Percentiles rank a stretch among this genome's conserved stretches.
These are phyloP conservation scores for Artibeus jamaicensis DNA, from an alignment of 2,797 vertebrate species.

Conservation along the genomic window DNA sequence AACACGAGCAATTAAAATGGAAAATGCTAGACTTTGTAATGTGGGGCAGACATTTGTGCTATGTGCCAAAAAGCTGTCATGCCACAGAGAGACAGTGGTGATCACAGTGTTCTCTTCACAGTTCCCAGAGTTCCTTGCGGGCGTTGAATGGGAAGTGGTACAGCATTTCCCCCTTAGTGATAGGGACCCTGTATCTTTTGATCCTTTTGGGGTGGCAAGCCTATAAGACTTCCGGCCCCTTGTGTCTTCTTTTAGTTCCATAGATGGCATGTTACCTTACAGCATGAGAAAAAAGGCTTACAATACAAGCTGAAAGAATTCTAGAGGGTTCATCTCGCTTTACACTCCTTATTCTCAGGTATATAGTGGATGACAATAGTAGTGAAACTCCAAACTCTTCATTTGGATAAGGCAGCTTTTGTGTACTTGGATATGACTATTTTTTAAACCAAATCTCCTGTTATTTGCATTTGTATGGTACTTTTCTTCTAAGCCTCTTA, in stretches of 20 bases:
- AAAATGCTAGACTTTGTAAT: not conserved
- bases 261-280: not conserved
- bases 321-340: not conserved
- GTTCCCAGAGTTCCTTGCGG: not conserved
- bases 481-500: conserved; percentile 56
- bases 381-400: conserved; percentile 31
- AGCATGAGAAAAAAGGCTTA: conserved; percentile 32
- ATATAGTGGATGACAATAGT: not conserved
- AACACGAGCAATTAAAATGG: not conserved
- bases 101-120: not conserved
- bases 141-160: not conserved
- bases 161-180: not conserved
- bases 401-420: conserved; percentile 28
- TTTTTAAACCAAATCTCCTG: conserved; percentile 37
- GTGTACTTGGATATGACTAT: conserved; percentile 26
- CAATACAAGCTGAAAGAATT: conserved; percentile 32
- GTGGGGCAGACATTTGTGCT: not conserved
- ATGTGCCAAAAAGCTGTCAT: not conserved
- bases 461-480: conserved; percentile 71
- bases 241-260: conserved; percentile 18
- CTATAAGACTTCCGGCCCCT: not conserved
- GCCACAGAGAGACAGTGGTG: not conserved
- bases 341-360: not conserved
- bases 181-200: not conserved
- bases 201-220: not conserved